Conservation (phyloP, 2,113 vertebrate species). For the Pithys albifrons region DNA sequence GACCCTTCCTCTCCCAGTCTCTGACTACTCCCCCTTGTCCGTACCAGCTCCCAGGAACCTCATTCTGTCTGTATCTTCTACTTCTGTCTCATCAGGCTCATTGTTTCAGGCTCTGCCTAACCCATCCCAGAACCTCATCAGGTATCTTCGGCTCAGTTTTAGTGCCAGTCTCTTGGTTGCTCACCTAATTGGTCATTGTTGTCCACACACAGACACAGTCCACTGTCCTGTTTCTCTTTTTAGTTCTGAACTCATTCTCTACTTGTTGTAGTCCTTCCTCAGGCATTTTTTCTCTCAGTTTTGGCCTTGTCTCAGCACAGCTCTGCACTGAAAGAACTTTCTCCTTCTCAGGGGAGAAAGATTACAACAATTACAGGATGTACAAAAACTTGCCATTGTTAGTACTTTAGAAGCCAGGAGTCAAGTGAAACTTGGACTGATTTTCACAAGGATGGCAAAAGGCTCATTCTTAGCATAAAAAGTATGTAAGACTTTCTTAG, state of each 20-base stretch:
- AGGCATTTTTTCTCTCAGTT: not conserved
- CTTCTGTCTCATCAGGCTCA: not conserved
- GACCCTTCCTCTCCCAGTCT: not conserved
- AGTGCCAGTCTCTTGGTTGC: not conserved
- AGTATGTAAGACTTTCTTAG: not conserved
- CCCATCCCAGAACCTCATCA: conserved; percentile 2
- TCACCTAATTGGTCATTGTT: not conserved
- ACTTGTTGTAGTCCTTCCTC: not conserved
- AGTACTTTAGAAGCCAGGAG: not conserved
- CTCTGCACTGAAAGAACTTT: not conserved
- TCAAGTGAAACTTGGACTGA: not conserved
- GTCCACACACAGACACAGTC: not conserved
- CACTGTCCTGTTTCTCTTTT: not conserved
- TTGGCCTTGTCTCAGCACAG: not conserved
- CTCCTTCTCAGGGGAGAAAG: not conserved
- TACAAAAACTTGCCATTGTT: not conserved
- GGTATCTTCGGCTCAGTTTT: not conserved
- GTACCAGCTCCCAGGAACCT: not conserved
- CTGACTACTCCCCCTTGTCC: not conserved
- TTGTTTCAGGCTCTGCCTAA: not conserved
- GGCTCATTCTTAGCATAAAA: not conserved
- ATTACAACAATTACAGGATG: not conserved
- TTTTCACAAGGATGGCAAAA: not conserved
- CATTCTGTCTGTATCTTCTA: not conserved
- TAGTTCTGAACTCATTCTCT: not conserved